phyloP scores from a whole-genome alignment of 2,797 vertebrate genomes.

The Poeciliopsis paucimaculata region DNA sequence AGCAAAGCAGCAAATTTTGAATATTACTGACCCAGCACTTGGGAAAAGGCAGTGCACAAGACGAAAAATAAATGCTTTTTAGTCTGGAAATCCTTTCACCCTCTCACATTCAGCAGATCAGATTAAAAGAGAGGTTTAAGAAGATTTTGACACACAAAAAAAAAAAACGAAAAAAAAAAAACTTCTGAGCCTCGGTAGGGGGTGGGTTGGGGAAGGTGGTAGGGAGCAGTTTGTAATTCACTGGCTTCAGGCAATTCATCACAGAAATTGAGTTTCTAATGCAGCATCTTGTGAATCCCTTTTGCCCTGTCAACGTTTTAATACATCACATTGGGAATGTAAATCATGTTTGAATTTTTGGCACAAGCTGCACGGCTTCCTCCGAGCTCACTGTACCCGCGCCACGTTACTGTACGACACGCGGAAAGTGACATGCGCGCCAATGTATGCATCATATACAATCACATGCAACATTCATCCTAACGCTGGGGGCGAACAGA shows the following conservation, averaged over 20 bases:
- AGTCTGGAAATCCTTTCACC: constrained; percentile 98
- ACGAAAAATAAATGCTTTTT: constrained; percentile 98
- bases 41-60: constrained; percentile 94
- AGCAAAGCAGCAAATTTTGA: constrained; percentile 93
- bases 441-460: constrained; percentile 14
- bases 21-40: constrained; percentile 99
- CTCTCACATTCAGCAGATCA: constrained; percentile 99
- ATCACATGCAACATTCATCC: constrained; percentile 4
- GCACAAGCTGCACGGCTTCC: constrained; percentile 76
- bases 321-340: constrained; percentile 99
- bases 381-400: constrained; percentile 49
- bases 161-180: constrained; percentile 48
- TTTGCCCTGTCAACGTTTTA: constrained; percentile 99
- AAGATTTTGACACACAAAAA: constrained; percentile 91
- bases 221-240: constrained; percentile 95
- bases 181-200: constrained; percentile 90
- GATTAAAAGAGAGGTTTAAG: constrained; percentile 99
- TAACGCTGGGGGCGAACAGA: constrained; percentile 59
- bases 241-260: constrained; percentile 99
- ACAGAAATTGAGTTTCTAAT: constrained; percentile 99
- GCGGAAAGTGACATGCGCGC: constrained; percentile 20
- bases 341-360: constrained; percentile 92
- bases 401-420: constrained; percentile 23
- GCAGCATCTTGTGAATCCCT: constrained; percentile 99
- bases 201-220: constrained; percentile 84